A percentile compares a stretch with the other conserved stretches of the same genome.
Conservation (phyloP, 2,113 vertebrate genomes). For the Rhea americana region DNA sequence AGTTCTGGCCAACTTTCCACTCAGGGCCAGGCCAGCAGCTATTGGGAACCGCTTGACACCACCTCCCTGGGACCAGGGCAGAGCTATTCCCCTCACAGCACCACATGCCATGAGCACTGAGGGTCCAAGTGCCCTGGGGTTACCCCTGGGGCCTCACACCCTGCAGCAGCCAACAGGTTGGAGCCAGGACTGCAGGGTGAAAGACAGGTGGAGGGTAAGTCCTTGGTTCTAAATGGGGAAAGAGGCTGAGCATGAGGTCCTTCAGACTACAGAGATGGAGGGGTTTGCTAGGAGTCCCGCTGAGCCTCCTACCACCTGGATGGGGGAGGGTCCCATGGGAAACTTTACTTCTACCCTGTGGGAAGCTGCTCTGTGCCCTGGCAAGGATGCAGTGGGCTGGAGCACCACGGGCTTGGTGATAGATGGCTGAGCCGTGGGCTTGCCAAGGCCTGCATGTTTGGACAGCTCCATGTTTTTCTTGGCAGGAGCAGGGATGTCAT, state of each 20-base stretch:
- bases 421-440: constrained; percentile 21
- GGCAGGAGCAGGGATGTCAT: constrained; percentile 56
- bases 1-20: constrained; percentile 48
- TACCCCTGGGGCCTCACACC: too few species aligned
- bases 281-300: too few species aligned
- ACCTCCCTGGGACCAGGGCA: not conserved
- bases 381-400: not conserved
- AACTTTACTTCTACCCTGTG: not conserved
- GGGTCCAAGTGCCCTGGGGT: not conserved
- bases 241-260: fast-evolving
- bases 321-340: not conserved
- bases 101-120: fast-evolving
- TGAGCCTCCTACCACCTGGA: fast-evolving
- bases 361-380: not conserved
- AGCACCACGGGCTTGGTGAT: not conserved
- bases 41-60: not conserved
- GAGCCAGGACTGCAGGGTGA: not conserved
- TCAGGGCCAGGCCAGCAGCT: constrained; percentile 48
- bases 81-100: not conserved
- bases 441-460: constrained; percentile 62
- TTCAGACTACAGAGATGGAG: not conserved
- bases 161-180: fast-evolving
- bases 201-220: not conserved
- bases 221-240: fast-evolving
- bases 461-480: constrained; percentile 60